Percentiles rank a stretch among this genome's conserved stretches.
phyloP scores from a whole-genome alignment of 2,113 vertebrate genomes.

The Neomonachus schauinslandi region DNA sequence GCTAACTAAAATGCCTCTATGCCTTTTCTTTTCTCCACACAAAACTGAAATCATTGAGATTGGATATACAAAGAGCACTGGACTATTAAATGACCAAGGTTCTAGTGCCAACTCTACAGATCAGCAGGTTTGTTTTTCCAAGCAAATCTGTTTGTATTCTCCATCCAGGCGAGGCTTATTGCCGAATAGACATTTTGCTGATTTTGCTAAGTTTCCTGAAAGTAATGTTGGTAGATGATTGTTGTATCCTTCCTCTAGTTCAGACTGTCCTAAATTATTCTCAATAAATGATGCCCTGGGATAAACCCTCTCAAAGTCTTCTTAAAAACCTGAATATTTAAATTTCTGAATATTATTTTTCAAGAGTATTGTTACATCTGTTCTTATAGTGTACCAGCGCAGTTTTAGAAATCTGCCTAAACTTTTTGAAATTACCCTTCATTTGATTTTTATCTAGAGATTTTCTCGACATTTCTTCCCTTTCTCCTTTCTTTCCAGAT shows the following conservation, averaged over 20 bases:
- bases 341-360: conserved; percentile 32
- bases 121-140: conserved; percentile 49
- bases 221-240: conserved; percentile 5
- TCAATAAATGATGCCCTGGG: background rate
- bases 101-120: background rate
- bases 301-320: background rate
- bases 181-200: conserved; percentile 28
- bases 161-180: background rate
- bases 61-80: conserved; percentile 20
- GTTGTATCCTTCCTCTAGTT: conserved; percentile 23
- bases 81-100: background rate
- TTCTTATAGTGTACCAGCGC: background rate
- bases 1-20: background rate
- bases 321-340: conserved; percentile 34
- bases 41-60: conserved; percentile 16
- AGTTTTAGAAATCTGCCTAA: conserved; percentile 41
- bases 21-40: background rate
- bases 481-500: background rate
- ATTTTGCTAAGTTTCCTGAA: conserved; percentile 50
- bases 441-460: conserved; percentile 32
- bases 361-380: background rate
- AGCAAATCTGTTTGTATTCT: background rate
- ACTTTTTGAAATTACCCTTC: conserved; percentile 30
- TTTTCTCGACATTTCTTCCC: background rate
- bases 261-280: conserved; percentile 42